Percentiles rank a stretch among this genome's conserved stretches.
These are phyloP conservation scores for Mesocricetus auratus DNA, from an alignment of 2,113 vertebrate species.

Conservation along the genomic window DNA sequence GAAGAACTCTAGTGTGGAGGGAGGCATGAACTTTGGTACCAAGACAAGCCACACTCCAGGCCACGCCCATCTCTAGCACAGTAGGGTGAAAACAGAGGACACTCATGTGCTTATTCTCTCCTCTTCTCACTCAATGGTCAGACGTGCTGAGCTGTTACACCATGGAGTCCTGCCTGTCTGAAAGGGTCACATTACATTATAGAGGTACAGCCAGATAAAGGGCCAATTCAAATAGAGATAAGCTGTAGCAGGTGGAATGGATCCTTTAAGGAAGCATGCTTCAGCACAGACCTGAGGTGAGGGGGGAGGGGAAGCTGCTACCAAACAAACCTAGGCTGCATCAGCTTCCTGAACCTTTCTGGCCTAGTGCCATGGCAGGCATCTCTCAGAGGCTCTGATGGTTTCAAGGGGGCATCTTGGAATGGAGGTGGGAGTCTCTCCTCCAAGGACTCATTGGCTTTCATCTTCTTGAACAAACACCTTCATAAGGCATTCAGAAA, in stretches of 20 bases:
- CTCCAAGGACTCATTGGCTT: not conserved
- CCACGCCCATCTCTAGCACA: rapidly evolving
- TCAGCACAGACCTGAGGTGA: not conserved
- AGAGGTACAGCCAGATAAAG: not conserved
- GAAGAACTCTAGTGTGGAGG: not conserved
- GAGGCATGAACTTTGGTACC: not conserved
- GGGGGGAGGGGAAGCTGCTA: rapidly evolving
- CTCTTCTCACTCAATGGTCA: not conserved
- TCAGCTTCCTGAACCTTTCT: not conserved
- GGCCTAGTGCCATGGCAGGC: rapidly evolving
- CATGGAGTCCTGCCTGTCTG: not conserved
- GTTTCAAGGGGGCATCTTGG: not conserved
- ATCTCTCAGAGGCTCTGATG: not conserved
- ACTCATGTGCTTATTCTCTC: rapidly evolving
- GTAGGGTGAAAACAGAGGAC: not conserved
- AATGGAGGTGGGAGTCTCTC: not conserved
- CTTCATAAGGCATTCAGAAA: not conserved
- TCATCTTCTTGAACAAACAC: not conserved
- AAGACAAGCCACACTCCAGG: not conserved
- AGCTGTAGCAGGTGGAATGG: not conserved
- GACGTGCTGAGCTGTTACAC: not conserved
- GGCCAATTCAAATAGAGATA: not conserved
- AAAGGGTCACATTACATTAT: not conserved
- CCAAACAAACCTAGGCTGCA: not conserved
- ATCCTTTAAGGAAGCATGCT: not conserved